Evolutionary conservation across 2,888 invertebrate species (phyloP).

Genomic region (Lycia hirtaria): DNA sequence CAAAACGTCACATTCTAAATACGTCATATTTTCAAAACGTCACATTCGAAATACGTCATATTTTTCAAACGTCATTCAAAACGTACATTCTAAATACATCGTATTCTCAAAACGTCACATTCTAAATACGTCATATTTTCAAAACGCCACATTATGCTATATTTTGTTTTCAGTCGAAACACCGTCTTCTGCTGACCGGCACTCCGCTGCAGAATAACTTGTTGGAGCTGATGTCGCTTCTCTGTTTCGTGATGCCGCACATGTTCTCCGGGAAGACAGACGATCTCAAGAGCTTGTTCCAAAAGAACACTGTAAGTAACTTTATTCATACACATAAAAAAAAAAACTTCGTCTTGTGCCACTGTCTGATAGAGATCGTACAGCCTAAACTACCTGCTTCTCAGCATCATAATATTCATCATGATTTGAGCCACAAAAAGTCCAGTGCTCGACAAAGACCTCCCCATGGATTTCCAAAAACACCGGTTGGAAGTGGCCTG

Average conservation of each 20-base stretch:
- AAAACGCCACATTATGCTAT: background rate
- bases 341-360: too few relatives aligned
- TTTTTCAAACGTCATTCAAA: too few relatives aligned
- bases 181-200: slow-evolving; percentile 95
- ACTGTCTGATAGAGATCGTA: too few relatives aligned
- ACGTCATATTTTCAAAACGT: too few relatives aligned
- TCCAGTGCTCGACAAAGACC: too few relatives aligned
- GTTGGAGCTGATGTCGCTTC: slow-evolving; percentile 96
- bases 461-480: too few relatives aligned
- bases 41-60: too few relatives aligned
- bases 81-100: background rate
- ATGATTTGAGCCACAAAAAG: too few relatives aligned
- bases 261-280: slow-evolving; percentile 95
- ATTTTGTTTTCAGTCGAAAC: slow-evolving; percentile 88
- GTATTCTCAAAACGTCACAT: background rate
- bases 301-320: slow-evolving; percentile 88
- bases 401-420: too few relatives aligned
- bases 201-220: slow-evolving; percentile 98
- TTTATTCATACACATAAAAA: too few relatives aligned
- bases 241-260: slow-evolving; percentile 98
- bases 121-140: background rate
- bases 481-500: too few relatives aligned
- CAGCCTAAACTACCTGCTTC: too few relatives aligned
- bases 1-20: background rate
- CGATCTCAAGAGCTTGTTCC: slow-evolving; percentile 94